Conservation (phyloP, 2,888 invertebrate species). For the Caenorhabditis japonica region DNA sequence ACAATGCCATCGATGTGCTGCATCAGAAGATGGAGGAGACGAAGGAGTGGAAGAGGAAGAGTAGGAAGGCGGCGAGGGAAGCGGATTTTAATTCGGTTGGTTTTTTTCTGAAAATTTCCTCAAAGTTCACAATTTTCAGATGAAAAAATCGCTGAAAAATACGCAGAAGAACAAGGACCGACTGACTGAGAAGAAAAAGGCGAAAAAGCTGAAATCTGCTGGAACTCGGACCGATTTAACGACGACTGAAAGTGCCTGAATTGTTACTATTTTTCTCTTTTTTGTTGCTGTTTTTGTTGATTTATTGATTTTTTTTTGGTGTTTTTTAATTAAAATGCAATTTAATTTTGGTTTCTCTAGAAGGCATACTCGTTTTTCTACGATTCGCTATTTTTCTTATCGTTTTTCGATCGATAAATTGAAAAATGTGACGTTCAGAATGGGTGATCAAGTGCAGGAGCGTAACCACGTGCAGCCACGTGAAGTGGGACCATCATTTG, state of each 20-base stretch:
- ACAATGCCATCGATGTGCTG: slow-evolving; percentile 54
- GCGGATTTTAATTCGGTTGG: slow-evolving; percentile 26
- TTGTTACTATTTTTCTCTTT: background rate
- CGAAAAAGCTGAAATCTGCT: background rate
- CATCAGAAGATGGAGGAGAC: slow-evolving; percentile 46
- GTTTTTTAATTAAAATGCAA: background rate
- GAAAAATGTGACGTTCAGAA: background rate
- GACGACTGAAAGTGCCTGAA: background rate
- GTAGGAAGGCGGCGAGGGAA: slow-evolving; percentile 16
- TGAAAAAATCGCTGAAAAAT: slow-evolving; percentile 37
- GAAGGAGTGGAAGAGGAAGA: slow-evolving; percentile 50
- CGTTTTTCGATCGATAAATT: background rate
- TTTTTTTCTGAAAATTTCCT: background rate
- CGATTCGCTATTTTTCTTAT: background rate
- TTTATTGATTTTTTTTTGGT: slow-evolving; percentile 2
- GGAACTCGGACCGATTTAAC: background rate
- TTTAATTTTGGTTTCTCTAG: background rate
- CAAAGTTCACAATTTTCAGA: slow-evolving; percentile 18
- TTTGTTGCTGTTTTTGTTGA: slow-evolving; percentile 7
- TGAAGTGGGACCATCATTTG: background rate
- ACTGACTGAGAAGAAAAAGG: slow-evolving; percentile 12
- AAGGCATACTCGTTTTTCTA: background rate
- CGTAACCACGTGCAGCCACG: too few relatives aligned
- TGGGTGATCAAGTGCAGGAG: too few relatives aligned
- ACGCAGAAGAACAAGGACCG: slow-evolving; percentile 29